Evolutionary conservation across 2,797 vertebrate species (phyloP).

Genomic region (Cynopterus sphinx): DNA sequence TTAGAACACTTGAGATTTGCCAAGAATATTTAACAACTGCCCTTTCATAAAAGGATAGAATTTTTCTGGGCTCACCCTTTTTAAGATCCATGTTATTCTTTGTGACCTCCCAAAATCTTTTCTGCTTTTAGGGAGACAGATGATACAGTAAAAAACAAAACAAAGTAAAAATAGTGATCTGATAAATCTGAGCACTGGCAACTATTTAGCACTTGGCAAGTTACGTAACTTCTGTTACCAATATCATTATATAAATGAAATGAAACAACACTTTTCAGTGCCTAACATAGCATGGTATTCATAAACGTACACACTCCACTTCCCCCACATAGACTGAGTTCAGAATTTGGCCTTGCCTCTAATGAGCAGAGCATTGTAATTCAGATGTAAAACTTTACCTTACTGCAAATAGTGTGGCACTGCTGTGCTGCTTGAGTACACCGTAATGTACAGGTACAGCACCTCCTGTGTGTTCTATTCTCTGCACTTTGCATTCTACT

Average conservation of each 20-base stretch:
- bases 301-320: not conserved
- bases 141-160: not conserved
- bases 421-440: not conserved
- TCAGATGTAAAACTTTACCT: not conserved
- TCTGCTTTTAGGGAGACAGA: not conserved
- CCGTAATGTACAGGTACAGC: not conserved
- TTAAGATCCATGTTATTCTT: not conserved
- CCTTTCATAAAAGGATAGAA: not conserved
- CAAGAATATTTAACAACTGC: not conserved
- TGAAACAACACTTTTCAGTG: not conserved
- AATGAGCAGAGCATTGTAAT: too few relatives aligned
- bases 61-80: not conserved
- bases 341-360: not conserved
- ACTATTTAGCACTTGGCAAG: not conserved
- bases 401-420: rapidly evolving
- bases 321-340: not conserved
- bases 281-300: not conserved
- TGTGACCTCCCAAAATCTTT: not conserved
- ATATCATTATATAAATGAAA: not conserved
- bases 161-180: not conserved
- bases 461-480: not conserved
- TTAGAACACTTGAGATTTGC: not conserved
- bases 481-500: not conserved
- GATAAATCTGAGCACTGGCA: not conserved
- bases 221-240: not conserved